Percentiles rank a stretch among this genome's conserved stretches.
These are phyloP conservation scores for Tachyglossus aculeatus DNA, from an alignment of 2,797 vertebrate species.

Conservation along the genomic window DNA sequence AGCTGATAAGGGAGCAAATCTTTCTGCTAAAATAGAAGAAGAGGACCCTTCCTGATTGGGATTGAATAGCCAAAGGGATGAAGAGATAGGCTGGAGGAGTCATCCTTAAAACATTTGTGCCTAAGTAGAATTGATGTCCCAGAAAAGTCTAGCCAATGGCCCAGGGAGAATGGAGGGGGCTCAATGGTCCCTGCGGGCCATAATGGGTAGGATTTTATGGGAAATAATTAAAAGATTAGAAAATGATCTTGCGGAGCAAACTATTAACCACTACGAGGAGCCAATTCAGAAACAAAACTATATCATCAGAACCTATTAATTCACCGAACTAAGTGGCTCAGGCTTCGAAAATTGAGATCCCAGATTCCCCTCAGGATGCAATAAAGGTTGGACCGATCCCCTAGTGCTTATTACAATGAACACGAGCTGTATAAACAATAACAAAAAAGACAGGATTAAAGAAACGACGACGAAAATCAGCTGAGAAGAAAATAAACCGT, in stretches of 20 bases:
- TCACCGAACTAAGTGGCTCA: conserved; percentile 19
- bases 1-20: not conserved
- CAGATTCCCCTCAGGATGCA: conserved; percentile 3
- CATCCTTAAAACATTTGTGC: not conserved
- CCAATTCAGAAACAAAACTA: conserved; percentile 29
- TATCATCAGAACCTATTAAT: conserved; percentile 35
- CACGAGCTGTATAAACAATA: conserved; percentile 25
- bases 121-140: not conserved
- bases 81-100: not conserved
- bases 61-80: not conserved
- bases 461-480: conserved; percentile 33
- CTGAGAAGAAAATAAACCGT: conserved; percentile 38
- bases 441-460: conserved; percentile 50
- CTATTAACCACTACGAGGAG: conserved; percentile 33
- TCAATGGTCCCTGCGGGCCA: not conserved
- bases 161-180: not conserved
- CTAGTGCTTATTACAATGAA: conserved; percentile 35
- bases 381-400: conserved; percentile 36
- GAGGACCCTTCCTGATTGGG: not conserved
- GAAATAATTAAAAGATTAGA: conserved; percentile 27
- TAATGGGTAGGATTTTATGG: not conserved
- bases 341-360: conserved; percentile 21
- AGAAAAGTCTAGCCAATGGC: not conserved
- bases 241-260: not conserved
- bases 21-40: not conserved